Conservation (phyloP, 2,113 vertebrate genomes). For the Tragelaphus imberbis region DNA sequence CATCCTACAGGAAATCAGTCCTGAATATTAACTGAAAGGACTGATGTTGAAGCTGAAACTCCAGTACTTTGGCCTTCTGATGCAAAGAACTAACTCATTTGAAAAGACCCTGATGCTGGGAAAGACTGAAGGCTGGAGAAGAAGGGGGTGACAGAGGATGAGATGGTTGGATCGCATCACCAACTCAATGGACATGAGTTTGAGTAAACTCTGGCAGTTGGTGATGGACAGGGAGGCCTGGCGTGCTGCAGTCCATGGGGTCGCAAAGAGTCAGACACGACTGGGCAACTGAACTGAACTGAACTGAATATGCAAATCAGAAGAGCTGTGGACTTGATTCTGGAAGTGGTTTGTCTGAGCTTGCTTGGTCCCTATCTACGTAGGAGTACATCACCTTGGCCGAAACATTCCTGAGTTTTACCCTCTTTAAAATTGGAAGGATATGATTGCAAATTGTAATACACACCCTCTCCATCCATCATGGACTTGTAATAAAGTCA, state of each 20-base stretch:
- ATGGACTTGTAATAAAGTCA: background rate
- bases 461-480: background rate
- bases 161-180: background rate
- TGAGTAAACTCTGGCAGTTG: background rate
- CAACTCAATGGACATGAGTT: background rate
- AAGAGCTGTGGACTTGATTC: background rate
- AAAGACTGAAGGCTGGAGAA: background rate
- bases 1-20: background rate
- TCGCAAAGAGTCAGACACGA: rapidly evolving
- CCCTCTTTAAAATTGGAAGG: background rate
- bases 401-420: background rate
- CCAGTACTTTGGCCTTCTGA: background rate
- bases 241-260: background rate
- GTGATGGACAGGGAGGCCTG: background rate
- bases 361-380: background rate
- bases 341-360: background rate
- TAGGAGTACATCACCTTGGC: background rate
- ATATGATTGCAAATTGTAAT: background rate
- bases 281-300: background rate
- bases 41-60: background rate
- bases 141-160: background rate
- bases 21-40: background rate
- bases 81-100: background rate
- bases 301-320: background rate
- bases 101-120: background rate